Percentiles rank a stretch among this genome's conserved stretches.
phyloP scores from a whole-genome alignment of 2,113 vertebrate species.

The Atlantisia rogersi region DNA sequence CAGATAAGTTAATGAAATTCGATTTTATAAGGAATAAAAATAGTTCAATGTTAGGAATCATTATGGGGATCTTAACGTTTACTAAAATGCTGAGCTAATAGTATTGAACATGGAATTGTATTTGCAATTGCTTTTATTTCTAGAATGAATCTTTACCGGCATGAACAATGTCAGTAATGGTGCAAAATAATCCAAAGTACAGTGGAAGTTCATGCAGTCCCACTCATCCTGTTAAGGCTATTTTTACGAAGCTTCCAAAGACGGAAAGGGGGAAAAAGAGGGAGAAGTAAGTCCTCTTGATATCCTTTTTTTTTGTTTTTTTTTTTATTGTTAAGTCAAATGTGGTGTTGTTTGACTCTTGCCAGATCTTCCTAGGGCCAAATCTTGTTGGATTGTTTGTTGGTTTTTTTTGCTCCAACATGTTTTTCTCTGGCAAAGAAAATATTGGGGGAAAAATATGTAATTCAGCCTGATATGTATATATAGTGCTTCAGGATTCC shows the following conservation, averaged over 20 bases:
- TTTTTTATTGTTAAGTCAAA: background rate
- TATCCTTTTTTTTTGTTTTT: background rate
- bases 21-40: conserved; percentile 20
- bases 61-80: background rate
- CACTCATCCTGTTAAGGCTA: background rate
- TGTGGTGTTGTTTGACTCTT: background rate
- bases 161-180: background rate
- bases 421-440: background rate
- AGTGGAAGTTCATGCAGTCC: background rate
- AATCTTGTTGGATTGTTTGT: background rate
- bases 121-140: conserved; percentile 15
- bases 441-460: background rate
- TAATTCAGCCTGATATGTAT: background rate
- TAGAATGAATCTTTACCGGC: background rate
- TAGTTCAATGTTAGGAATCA: background rate
- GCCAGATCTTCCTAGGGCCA: background rate
- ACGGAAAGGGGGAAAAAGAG: fast-evolving
- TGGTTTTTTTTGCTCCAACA: background rate
- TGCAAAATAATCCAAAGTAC: background rate
- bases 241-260: background rate
- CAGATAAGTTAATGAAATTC: conserved; percentile 22
- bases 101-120: background rate
- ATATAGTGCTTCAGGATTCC: background rate
- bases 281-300: background rate
- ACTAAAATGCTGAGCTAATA: conserved; percentile 17